phyloP scores from a whole-genome alignment of 2,888 invertebrate genomes.

The Crepidodera aurea region DNA sequence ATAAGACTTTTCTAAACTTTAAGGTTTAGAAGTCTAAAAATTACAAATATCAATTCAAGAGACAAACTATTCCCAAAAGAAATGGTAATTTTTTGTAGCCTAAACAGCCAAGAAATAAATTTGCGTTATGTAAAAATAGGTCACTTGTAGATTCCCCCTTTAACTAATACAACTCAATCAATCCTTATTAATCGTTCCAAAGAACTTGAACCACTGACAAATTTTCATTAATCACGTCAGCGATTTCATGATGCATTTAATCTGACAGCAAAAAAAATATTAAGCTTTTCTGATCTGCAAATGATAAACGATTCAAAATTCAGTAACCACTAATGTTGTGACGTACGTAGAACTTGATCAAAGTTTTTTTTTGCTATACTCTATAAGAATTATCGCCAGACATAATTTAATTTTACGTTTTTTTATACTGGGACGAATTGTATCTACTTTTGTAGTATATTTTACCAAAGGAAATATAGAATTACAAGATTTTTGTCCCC shows the following conservation, averaged over 20 bases:
- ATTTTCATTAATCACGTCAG: constrained; percentile 28
- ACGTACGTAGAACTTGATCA: background rate
- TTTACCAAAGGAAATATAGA: too few relatives aligned
- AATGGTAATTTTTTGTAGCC: too few relatives aligned
- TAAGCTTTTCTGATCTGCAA: background rate
- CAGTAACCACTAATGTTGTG: background rate
- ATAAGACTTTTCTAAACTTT: too few relatives aligned
- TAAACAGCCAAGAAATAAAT: too few relatives aligned
- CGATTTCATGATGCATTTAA: constrained; percentile 23
- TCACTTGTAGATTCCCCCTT: background rate
- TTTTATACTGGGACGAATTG: too few relatives aligned
- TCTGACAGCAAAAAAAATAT: constrained; percentile 15
- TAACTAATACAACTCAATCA: constrained; percentile 19
- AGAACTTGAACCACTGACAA: constrained; percentile 7
- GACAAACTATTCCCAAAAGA: too few relatives aligned
- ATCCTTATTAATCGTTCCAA: constrained; percentile 19
- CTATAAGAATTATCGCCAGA: background rate
- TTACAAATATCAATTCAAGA: too few relatives aligned
- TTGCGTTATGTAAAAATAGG: constrained; percentile 8
- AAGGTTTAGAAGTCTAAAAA: too few relatives aligned
- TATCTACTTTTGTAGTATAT: too few relatives aligned
- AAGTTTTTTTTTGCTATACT: too few relatives aligned
- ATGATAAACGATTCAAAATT: constrained; percentile 23
- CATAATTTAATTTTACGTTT: too few relatives aligned
- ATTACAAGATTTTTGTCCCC: too few relatives aligned